Conservation (phyloP, 2,888 invertebrate species). For the Plebejus anna region DNA sequence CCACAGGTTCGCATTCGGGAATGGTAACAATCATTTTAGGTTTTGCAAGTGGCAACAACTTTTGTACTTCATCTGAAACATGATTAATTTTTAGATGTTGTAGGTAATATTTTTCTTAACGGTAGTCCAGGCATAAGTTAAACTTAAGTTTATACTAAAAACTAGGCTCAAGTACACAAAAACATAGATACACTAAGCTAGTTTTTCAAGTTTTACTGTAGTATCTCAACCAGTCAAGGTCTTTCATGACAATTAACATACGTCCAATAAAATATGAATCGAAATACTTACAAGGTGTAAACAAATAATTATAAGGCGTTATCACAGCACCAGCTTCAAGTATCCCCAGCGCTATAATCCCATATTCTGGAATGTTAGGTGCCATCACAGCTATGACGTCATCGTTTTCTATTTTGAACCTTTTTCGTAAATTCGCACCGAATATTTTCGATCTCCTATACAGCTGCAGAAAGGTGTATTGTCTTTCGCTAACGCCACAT, state of each 20-base stretch:
- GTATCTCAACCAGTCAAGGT: background rate
- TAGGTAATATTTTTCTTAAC: too few species aligned
- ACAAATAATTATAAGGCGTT: conserved; percentile 83
- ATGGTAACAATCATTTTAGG: conserved; percentile 80
- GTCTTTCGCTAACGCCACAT: conserved; percentile 43
- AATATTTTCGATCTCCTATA: conserved; percentile 77
- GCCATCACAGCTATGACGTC: conserved; percentile 82
- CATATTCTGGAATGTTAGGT: conserved; percentile 85
- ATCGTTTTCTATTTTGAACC: conserved; percentile 77
- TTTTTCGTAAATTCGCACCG: conserved; percentile 76
- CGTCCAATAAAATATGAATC: background rate
- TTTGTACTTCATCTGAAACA: conserved; percentile 80
- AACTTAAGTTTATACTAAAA: background rate
- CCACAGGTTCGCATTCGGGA: conserved; percentile 61
- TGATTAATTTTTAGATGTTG: background rate
- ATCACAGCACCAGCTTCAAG: conserved; percentile 81
- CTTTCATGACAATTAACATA: background rate
- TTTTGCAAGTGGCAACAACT: conserved; percentile 76
- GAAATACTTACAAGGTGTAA: conserved; percentile 56
- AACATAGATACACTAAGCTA: background rate
- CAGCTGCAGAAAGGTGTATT: conserved; percentile 49
- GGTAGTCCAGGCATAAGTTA: background rate
- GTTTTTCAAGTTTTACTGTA: background rate
- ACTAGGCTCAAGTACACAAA: background rate
- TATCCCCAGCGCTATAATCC: conserved; percentile 78